These are phyloP conservation scores for Drosophila koepferae DNA, from an alignment of 2,888 invertebrate genomes.

Conservation along the genomic window DNA sequence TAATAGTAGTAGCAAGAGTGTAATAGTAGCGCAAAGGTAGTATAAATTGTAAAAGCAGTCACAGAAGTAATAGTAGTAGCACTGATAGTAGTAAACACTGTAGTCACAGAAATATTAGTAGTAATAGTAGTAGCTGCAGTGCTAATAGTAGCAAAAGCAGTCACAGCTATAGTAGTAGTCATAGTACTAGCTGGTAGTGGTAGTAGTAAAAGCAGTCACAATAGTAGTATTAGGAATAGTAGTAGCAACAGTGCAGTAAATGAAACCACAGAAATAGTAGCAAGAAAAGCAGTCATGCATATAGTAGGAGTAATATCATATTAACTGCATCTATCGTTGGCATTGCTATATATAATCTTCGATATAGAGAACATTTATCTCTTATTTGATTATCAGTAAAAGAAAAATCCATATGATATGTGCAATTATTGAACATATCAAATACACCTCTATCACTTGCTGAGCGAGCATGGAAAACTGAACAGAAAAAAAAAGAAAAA, in stretches of 20 bases:
- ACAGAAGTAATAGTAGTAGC: neutral
- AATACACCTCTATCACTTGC: neutral
- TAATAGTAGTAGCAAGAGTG: neutral
- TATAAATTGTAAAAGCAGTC: neutral
- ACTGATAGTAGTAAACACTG: neutral
- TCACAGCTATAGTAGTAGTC: neutral
- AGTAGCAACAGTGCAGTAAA: neutral
- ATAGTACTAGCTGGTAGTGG: neutral
- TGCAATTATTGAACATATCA: neutral
- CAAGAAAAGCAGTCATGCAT: too few species aligned
- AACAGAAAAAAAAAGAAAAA: neutral
- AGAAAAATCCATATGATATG: too few species aligned
- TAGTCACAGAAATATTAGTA: neutral
- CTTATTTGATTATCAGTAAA: neutral
- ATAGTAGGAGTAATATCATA: neutral
- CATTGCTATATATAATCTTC: too few species aligned
- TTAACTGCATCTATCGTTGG: too few species aligned
- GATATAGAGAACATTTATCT: neutral
- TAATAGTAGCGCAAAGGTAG: neutral
- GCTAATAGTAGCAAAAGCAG: neutral
- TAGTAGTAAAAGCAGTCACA: neutral
- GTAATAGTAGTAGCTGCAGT: neutral
- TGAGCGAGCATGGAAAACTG: conserved; percentile 21
- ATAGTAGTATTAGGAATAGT: neutral
- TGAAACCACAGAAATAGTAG: neutral